Conservation (phyloP, 2,797 vertebrate species). For the Vireo griseus region DNA sequence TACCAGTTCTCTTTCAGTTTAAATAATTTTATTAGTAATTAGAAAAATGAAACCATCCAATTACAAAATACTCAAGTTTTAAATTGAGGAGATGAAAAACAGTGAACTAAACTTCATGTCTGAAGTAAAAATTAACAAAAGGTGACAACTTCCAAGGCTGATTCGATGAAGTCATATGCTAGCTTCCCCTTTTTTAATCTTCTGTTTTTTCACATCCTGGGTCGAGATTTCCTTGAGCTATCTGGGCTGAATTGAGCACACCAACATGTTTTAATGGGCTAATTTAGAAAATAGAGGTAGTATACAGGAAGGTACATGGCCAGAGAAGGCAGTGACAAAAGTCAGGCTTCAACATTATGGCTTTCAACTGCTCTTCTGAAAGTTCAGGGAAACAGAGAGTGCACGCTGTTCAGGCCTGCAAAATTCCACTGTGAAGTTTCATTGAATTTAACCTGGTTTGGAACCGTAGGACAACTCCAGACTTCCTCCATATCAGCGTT, state of each 20-base stretch:
- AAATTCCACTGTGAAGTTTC: background rate
- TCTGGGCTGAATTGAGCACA: background rate
- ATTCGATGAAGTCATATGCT: background rate
- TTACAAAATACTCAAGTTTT: background rate
- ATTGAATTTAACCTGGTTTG: background rate
- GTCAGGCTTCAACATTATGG: rapidly evolving
- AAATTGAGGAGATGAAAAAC: background rate
- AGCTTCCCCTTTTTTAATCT: background rate
- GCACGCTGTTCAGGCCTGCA: background rate
- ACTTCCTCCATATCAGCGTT: rapidly evolving
- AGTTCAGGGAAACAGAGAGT: background rate
- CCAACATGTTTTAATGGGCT: background rate
- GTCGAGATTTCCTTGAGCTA: background rate
- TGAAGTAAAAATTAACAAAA: background rate
- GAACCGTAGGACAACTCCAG: background rate
- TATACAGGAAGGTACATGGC: background rate
- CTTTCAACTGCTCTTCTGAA: background rate
- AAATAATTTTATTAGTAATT: background rate
- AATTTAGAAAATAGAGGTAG: background rate
- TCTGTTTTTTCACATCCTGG: background rate
- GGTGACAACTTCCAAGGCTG: background rate
- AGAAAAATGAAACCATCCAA: background rate
- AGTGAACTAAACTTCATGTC: background rate
- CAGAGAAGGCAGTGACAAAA: background rate
- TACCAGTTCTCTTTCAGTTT: background rate